Base-by-base conservation (phyloP, 2,888 invertebrate species). In the Drosophila longiperda region DNA sequence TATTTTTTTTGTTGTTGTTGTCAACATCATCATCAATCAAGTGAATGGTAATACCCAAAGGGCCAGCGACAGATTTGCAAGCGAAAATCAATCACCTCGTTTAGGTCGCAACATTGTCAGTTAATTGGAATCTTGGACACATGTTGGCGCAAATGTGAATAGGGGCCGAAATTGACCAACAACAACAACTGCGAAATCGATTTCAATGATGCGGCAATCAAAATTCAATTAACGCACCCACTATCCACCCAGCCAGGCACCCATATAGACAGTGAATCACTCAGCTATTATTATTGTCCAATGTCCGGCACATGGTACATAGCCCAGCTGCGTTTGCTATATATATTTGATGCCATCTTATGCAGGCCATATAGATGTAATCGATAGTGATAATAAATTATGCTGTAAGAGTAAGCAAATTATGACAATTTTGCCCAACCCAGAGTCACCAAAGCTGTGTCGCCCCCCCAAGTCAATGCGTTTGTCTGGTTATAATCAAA, bases 61-160 rank as follows among this genome's bases (percentile, higher is more conserved):
- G 67, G 66, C 33, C 73, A 66, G 38, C 38, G 26, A 12, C 58
- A 67, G 67, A 66, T 80, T 76, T 71, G 80, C 75, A 58, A 70
- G 59, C 45, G 76, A 74, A 90, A 87, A 89, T 89, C 89, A 89
- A 89, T 89, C 89, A 91, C 73, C 29, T 62, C 67, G 54, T 52
- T 38, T 60, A 29, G 48, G 23, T 26, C 54, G 58, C 61, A 78
- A 68, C 75, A 65, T 70, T 81, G 74, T 66, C 73, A 78, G 77
- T 91, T 90, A 90, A 91, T 91, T 91, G 91, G 79, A 91, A 91
- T 88, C 88, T 64, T 50, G 40, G 54, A 66, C 80, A 77, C 80
- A 89, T 76, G 82, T 66, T 70, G 61, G 15, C 63, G 75, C 75
- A 74, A 78, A 82, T 78, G 65, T 66, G 67, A 42, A 38, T 26